Percentiles rank a stretch among this genome's conserved stretches.
Evolutionary conservation across 2,797 vertebrate genomes (phyloP).

Genomic region (Lerista edwardsae): DNA sequence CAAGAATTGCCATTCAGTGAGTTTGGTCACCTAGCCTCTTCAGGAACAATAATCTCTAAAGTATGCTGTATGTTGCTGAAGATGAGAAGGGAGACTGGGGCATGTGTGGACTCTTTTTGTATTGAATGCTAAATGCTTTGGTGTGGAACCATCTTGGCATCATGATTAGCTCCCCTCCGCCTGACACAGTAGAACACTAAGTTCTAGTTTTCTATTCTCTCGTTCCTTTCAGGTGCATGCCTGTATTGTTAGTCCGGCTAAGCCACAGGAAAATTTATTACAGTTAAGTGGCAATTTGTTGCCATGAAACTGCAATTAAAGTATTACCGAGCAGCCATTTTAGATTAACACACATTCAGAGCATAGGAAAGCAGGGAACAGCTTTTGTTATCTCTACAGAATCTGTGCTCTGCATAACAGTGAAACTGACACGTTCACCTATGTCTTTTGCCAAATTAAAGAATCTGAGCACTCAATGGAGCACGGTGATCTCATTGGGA

Average conservation of each 20-base stretch:
- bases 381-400: conserved; percentile 40
- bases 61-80: conserved; percentile 25
- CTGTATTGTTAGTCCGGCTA: conserved; percentile 76
- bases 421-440: conserved; percentile 46
- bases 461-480: conserved; percentile 50
- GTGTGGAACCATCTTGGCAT: conserved; percentile 2
- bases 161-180: not conserved
- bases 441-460: conserved; percentile 57
- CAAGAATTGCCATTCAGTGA: conserved; percentile 17
- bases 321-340: conserved; percentile 83
- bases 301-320: conserved; percentile 86
- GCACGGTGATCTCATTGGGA: conserved; percentile 57
- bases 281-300: conserved; percentile 86
- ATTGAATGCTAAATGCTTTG: conserved; percentile 12
- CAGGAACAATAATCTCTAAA: conserved; percentile 32
- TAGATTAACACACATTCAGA: conserved; percentile 76
- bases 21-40: conserved; percentile 11
- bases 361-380: conserved; percentile 61
- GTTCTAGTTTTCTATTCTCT: conserved; percentile 41
- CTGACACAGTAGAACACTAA: not conserved
- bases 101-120: not conserved
- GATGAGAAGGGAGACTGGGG: conserved; percentile 19
- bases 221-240: conserved; percentile 56
- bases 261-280: conserved; percentile 80
- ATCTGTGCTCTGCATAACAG: conserved; percentile 46